Base-by-base conservation (phyloP, 2,113 vertebrate genomes). In the Carassius carassius region DNA sequence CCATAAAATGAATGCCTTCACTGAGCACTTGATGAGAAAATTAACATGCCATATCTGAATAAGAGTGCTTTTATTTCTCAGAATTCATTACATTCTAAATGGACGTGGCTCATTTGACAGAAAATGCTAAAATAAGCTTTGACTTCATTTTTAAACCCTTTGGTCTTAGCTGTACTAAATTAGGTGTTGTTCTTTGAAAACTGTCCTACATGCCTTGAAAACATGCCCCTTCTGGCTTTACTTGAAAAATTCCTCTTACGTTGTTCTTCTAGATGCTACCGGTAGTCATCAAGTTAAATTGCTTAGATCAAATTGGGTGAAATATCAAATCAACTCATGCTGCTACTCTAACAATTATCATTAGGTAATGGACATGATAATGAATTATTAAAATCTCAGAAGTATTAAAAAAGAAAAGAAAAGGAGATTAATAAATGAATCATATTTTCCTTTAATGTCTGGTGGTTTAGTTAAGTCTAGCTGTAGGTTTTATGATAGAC, bases 301-400 rank as follows among this genome's bases (percentile, higher is more conserved):
- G 37, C 35, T 79, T 44, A 25, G 23, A 79, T 63, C 7, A 16
- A 19, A 63, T 16, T 23, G 32, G 12, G 13, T 41, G 32, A 35
- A 23, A 62, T 47, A 79, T 47, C n/a, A 79, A 63, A 79, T 79
- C 58, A 79, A 63, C 58, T 63, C 37, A 79, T 25, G 11, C 21
- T 58, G 5, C 54, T 14, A 41, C 70, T 73, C n/a, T 47, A 73
- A 73, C 47, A 49, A 25, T 49, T 74, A 51, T 67, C 41, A 44
- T 65, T 4, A 47, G 41, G 49, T 81, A 47, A 80, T 65, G 3
- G 14, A 65, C n/a, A 80, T 1, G 4, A 63, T 3, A 25, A 35
- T 14, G 44, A 29, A 29, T 29, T 29, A 29, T 29, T 29, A 29
- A 29, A 29, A 29, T 29, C 41, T 21, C 23, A 51, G 37, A 81